phyloP scores from a whole-genome alignment of 2,888 invertebrate species.

The Melinopterus prodromus region DNA sequence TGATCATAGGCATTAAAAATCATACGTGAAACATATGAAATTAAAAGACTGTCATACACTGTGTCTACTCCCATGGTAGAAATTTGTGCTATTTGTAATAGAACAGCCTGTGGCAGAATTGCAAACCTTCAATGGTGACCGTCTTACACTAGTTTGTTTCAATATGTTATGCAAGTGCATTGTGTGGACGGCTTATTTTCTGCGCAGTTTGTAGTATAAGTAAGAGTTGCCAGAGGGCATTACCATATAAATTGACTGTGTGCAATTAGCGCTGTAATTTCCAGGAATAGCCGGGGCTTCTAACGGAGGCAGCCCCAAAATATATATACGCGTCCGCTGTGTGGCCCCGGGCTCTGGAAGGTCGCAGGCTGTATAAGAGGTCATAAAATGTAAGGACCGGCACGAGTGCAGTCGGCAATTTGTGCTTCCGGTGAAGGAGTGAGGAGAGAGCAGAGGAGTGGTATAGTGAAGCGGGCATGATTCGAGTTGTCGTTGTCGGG shows the following conservation, averaged over 20 bases:
- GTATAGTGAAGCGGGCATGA: constrained; percentile 42
- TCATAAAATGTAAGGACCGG: constrained; percentile 19
- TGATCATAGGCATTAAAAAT: too few species aligned
- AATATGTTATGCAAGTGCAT: neutral
- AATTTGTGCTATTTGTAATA: neutral
- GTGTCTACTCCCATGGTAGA: too few species aligned
- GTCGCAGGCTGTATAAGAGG: neutral
- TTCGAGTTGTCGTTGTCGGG: constrained; percentile 54
- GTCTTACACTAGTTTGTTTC: neutral
- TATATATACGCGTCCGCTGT: neutral
- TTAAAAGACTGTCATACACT: too few species aligned
- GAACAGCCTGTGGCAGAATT: neutral
- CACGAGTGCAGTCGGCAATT: constrained; percentile 20
- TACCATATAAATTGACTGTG: constrained; percentile 4
- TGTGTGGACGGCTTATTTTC: neutral
- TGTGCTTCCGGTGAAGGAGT: constrained; percentile 21
- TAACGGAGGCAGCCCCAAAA: neutral
- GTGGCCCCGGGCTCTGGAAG: neutral
- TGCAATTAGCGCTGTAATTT: neutral
- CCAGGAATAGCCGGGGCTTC: neutral
- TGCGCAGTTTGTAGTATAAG: neutral
- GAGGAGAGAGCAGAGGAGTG: constrained; percentile 17
- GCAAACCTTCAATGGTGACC: neutral
- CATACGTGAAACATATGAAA: too few species aligned
- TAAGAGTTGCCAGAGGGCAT: neutral